Evolutionary conservation across 2,113 vertebrate species (phyloP), one percentile per base, ranked within the genome.

Genomic region (Theristicus caerulescens): DNA sequence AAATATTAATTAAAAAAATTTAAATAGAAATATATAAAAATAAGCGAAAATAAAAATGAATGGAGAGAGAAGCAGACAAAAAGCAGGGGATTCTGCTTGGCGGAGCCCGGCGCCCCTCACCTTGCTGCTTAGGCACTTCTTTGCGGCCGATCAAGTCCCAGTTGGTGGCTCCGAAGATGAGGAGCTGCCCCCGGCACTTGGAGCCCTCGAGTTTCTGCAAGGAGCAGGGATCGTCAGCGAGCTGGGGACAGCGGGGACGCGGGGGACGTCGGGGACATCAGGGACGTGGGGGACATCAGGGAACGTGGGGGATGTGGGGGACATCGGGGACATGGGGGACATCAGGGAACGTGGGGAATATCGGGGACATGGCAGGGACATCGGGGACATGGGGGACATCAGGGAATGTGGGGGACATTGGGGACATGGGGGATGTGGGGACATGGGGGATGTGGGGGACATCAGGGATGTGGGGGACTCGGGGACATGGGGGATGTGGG

Each of bases 131-230:
- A 94, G 99, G 99, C 83, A 99, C 99, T 98, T 99, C 99, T 97
- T 99, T 99, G 57, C 99, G 98, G 97, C 99, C 99, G 95, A 99
- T 99, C 98, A 99, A 94, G 97, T 99, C 99, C 99, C 99, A 99
- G 98, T 99, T 99, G 96, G 99, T 99, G 59, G 99, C 99, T 74
- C 99, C 99, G 96, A 99, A 99, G 89, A 99, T 98, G 82, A 99
- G 97, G 92, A 99, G 98, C 80, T 99, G 99, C 66, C 99, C 99
- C 96, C 99, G 99, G 54, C 98, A 98, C 95, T 99, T 99, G 85
- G 99, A 98, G 64, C 99, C 98, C 96, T 99, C 99, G 16, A 99
- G 99, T 98, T 99, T 99, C 99, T 99, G 98, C 27, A 65, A 44
- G 80, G 64, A 90, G 9, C 15, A 4, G 14, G 17, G 31, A 17